phyloP scores from a whole-genome alignment of 2,888 invertebrate species.

The Villa cingulata region DNA sequence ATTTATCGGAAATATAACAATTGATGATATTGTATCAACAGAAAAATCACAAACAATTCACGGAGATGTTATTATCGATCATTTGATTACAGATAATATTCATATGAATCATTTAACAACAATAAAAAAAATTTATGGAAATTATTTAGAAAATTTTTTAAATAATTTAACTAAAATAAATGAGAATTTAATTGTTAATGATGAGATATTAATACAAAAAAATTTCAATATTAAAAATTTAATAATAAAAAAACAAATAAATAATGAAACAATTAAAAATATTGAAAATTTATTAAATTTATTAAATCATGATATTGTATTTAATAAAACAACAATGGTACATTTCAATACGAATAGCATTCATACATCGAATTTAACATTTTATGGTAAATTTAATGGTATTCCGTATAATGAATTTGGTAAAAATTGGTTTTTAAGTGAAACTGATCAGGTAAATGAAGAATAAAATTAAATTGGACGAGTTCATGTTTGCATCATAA shows the following conservation, averaged over 20 bases:
- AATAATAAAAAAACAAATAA: slow-evolving; percentile 23
- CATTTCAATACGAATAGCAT: slow-evolving; percentile 25
- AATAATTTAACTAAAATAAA: too few relatives aligned
- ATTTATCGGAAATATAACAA: neutral
- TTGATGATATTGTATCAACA: slow-evolving; percentile 8
- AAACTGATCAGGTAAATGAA: slow-evolving; percentile 22
- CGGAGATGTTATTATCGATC: neutral
- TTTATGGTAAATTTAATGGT: slow-evolving; percentile 33
- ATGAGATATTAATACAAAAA: slow-evolving; percentile 20
- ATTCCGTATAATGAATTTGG: slow-evolving; percentile 33
- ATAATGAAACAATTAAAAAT: slow-evolving; percentile 18
- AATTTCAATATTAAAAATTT: slow-evolving; percentile 31
- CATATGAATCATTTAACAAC: slow-evolving; percentile 1
- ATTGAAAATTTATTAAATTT: slow-evolving; percentile 23
- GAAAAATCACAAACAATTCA: slow-evolving; percentile 5
- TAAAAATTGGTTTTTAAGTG: slow-evolving; percentile 30
- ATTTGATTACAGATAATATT: neutral
- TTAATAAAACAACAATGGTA: slow-evolving; percentile 26
- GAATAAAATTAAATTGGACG: too few relatives aligned
- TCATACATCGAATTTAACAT: slow-evolving; percentile 31
- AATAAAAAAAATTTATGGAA: neutral
- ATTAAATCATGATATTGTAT: slow-evolving; percentile 27
- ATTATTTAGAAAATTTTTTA: neutral
- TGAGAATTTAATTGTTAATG: neutral
- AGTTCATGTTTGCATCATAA: too few relatives aligned